Percentiles rank a stretch among this genome's conserved stretches.
Conservation (phyloP, 2,113 vertebrate genomes). For the Bufo gargarizans region DNA sequence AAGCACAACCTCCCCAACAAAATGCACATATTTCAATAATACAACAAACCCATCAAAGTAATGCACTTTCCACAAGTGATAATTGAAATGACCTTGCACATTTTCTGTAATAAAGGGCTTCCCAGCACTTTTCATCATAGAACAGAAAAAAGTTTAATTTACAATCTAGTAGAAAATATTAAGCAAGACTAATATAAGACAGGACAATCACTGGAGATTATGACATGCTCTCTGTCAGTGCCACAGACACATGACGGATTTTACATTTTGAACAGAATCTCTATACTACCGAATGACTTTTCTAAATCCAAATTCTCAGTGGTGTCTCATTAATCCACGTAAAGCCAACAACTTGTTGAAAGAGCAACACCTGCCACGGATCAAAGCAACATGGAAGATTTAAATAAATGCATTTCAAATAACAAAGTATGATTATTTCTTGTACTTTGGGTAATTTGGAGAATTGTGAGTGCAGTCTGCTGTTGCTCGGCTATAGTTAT, state of each 20-base stretch:
- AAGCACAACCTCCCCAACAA: background rate
- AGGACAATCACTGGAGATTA: slow-evolving; percentile 39
- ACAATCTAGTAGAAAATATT: slow-evolving; percentile 9
- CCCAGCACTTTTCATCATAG: background rate
- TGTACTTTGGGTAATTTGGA: background rate
- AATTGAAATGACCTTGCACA: slow-evolving; percentile 4
- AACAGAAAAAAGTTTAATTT: slow-evolving; percentile 12
- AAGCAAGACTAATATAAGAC: slow-evolving; percentile 20
- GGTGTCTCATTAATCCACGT: slow-evolving; percentile 62
- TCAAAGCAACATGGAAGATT: slow-evolving; percentile 64
- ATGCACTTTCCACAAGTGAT: background rate
- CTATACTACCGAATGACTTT: slow-evolving; percentile 63
- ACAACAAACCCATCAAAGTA: background rate
- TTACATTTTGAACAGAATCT: slow-evolving; percentile 61
- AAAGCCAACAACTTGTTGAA: slow-evolving; percentile 60
- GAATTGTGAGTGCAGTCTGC: background rate
- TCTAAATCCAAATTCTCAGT: slow-evolving; percentile 65
- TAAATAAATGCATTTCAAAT: slow-evolving; percentile 54
- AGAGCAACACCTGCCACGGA: slow-evolving; percentile 58
- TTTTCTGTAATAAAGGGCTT: background rate
- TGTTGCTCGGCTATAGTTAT: background rate
- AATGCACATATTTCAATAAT: background rate
- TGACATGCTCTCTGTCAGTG: background rate
- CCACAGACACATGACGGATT: slow-evolving; percentile 61
- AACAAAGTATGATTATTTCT: slow-evolving; percentile 4